phyloP scores from a whole-genome alignment of 2,888 invertebrate species.

The Callimorpha dominula region DNA sequence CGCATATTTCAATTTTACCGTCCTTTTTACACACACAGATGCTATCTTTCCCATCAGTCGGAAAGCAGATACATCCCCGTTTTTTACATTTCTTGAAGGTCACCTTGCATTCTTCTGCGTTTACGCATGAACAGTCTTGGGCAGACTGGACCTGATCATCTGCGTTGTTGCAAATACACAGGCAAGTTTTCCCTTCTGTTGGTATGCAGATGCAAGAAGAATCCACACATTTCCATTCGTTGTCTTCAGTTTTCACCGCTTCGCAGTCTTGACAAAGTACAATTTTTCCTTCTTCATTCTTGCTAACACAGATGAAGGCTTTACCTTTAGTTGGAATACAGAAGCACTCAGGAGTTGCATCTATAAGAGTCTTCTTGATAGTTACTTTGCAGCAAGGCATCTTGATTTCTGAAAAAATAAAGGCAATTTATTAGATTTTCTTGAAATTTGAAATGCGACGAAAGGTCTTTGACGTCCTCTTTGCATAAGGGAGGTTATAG shows the following conservation, averaged over 20 bases:
- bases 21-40: slow-evolving; percentile 56
- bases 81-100: slow-evolving; percentile 45
- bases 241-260: slow-evolving; percentile 31
- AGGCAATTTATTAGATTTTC: slow-evolving; percentile 3
- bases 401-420: slow-evolving; percentile 34
- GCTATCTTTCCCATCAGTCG: slow-evolving; percentile 49
- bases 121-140: slow-evolving; percentile 51
- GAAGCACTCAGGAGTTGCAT: slow-evolving; percentile 58
- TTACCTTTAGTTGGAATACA: slow-evolving; percentile 56
- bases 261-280: slow-evolving; percentile 45
- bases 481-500: not conserved
- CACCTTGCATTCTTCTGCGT: slow-evolving; percentile 36
- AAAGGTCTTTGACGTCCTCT: not conserved
- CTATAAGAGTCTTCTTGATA: slow-evolving; percentile 49
- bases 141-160: slow-evolving; percentile 50
- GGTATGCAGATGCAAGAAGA: slow-evolving; percentile 49
- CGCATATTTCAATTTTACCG: slow-evolving; percentile 36
- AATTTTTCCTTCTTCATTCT: slow-evolving; percentile 43
- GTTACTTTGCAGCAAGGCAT: slow-evolving; percentile 67
- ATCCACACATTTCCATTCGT: slow-evolving; percentile 41
- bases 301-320: slow-evolving; percentile 43
- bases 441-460: not conserved
- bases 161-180: slow-evolving; percentile 56
- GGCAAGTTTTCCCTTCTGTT: slow-evolving; percentile 38
- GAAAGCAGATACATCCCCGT: slow-evolving; percentile 51